Evolutionary conservation across 1,140 invertebrate species (phyloP), one percentile per base, ranked within the genome.

Genomic region (Achatina immaculata): DNA sequence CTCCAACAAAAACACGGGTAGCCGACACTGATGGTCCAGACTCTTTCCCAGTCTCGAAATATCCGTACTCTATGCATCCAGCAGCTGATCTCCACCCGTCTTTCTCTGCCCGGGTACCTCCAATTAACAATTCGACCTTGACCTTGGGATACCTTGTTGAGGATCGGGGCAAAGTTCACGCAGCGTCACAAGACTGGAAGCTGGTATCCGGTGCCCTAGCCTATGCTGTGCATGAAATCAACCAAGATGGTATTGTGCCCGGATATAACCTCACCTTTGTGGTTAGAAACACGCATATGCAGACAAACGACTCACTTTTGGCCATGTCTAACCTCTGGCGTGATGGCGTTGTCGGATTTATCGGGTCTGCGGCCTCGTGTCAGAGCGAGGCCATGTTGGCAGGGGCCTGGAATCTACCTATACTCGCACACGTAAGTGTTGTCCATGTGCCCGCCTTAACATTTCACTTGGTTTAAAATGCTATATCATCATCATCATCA

Each of bases 401-500:
- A 0, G 74, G 48, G 34, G 74, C 74, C 6, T 76, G 74, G 74
- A 76, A 76, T 76, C 28, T 76, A 58, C 74, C 74, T n/a, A 76
- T 62, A 31, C 74, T 76, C 0, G 58, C 74, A 21, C 55, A 76
- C 55, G 74, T 76, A 40, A 76, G 74, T 69, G 21, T 42, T n/a
- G 2, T 11, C 24, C 62, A 11, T 65, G n/a, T 65, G 9, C n/a
- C n/a, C n/a, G n/a, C n/a, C n/a, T n/a, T n/a, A n/a, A n/a, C n/a
- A n/a, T n/a, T n/a, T n/a, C n/a, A n/a, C n/a, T n/a, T n/a, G n/a
- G n/a, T n/a, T n/a, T n/a, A n/a, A n/a, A n/a, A n/a, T n/a, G n/a
- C n/a, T n/a, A n/a, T n/a, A n/a, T n/a, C n/a, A n/a, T n/a, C n/a
- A n/a, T n/a, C n/a, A n/a, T n/a, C n/a, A n/a, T n/a, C n/a, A n/a